Evolutionary conservation across 2,888 invertebrate species (phyloP).

Genomic region (Nemoura dubitans): DNA sequence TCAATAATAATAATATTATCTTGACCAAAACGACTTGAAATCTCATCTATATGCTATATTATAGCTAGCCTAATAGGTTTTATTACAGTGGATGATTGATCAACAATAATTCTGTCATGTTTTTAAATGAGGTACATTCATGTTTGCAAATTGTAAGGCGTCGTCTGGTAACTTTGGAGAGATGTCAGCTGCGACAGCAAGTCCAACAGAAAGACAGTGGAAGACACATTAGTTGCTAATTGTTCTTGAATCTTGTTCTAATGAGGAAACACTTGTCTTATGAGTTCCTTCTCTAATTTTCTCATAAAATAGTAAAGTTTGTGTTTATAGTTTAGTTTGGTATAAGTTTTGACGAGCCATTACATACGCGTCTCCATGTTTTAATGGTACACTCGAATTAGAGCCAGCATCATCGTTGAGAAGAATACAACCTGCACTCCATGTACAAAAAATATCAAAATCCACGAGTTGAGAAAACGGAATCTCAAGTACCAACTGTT

Average conservation of each 20-base stretch:
- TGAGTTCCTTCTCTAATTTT: background rate
- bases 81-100: no score
- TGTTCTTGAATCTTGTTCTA: constrained; percentile 13
- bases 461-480: background rate
- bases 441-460: background rate
- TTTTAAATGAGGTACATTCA: no score
- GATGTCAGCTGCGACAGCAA: no score
- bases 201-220: background rate
- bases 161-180: no score
- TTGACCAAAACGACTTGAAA: no score
- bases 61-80: no score
- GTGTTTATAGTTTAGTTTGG: background rate
- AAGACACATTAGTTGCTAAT: constrained; percentile 9
- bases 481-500: background rate
- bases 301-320: background rate
- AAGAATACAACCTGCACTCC: no score
- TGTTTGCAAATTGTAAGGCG: no score
- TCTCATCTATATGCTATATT: no score
- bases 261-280: constrained; percentile 17
- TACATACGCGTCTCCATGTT: background rate
- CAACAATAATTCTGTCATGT: no score
- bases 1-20: background rate
- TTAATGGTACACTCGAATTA: background rate
- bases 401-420: background rate
- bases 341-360: background rate